Evolutionary conservation across 2,888 invertebrate genomes (phyloP).

Genomic region (Tholera decimalis): DNA sequence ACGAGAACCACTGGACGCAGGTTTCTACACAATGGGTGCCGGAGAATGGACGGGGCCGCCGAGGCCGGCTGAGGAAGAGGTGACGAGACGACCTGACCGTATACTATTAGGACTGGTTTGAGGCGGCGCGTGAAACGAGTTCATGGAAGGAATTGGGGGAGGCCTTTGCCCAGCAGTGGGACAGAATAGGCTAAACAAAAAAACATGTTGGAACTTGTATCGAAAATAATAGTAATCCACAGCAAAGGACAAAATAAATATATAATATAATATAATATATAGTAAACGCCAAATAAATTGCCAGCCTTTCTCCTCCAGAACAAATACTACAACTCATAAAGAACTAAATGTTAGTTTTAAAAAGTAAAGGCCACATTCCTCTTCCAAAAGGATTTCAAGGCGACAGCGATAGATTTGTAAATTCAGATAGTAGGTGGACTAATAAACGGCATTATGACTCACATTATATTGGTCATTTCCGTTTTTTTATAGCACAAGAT

Average conservation of each 20-base stretch:
- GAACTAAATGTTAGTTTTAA: neutral
- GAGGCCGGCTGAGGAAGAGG: no score
- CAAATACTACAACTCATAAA: neutral
- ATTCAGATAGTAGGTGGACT: neutral
- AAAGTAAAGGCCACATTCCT: neutral
- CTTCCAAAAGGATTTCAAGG: neutral
- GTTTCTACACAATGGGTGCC: no score
- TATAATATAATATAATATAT: no score
- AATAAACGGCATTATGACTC: slow-evolving; percentile 4
- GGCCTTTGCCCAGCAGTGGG: no score
- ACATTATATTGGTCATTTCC: neutral
- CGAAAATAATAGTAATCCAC: neutral
- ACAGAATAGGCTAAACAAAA: no score
- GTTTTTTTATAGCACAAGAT: neutral
- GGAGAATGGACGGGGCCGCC: no score
- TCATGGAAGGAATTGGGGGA: no score
- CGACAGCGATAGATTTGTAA: neutral
- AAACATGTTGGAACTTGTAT: neutral
- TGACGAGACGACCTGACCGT: no score
- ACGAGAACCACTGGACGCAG: no score
- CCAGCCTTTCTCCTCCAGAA: neutral
- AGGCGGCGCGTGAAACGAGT: no score
- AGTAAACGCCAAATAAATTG: neutral
- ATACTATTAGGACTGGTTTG: no score
- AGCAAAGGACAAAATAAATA: neutral